Base-by-base conservation (phyloP, 2,113 vertebrate genomes). In the Chaenogobius annularis region DNA sequence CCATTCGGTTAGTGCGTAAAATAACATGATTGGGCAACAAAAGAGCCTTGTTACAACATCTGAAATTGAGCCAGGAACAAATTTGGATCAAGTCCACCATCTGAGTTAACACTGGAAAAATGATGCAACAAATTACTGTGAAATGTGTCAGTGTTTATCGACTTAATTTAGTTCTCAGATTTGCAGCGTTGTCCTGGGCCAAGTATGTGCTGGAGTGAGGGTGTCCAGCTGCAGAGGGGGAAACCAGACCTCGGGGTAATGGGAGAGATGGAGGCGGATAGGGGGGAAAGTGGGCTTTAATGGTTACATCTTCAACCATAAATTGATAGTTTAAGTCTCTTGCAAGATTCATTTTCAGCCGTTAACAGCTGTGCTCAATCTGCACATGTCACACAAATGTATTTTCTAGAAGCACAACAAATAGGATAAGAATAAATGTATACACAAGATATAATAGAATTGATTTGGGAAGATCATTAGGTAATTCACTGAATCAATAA, bases 51-150 rank as follows among this genome's bases (percentile, higher is more conserved):
- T 69, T 75, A 23, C 13, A 73, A 54, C 70, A 64, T 14, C 11
- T 74, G 66, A 69, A 74, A 43, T 19, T n/a, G 14, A 70, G 19
- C 61, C 58, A 63, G 15, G 6, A 31, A 40, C 59, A 40, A 1
- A 10, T 43, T 63, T 63, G 61, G 31, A 40, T 43, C 9, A 12
- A 52, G 19, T 81, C 61, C 55, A 11, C 15, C n/a, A 7, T 71
- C 43, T 3, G 55, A 47, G 54, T 55, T 40, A 15, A 37, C 67
- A 54, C 37, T 68, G 68, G 77, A 83, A 78, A 68, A 26, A 56
- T 84, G 64, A 80, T 81, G 75, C 78, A 85, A 84, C 43, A 74
- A 68, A 69, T 80, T 83, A 68, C 75, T 47, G 61, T 15, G 54
- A 82, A 35, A 73, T 65, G 50, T 19, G 12, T 37, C 20, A 50